These are phyloP conservation scores for Bedellia somnulentella DNA, from an alignment of 2,888 invertebrate genomes.

Conservation along the genomic window DNA sequence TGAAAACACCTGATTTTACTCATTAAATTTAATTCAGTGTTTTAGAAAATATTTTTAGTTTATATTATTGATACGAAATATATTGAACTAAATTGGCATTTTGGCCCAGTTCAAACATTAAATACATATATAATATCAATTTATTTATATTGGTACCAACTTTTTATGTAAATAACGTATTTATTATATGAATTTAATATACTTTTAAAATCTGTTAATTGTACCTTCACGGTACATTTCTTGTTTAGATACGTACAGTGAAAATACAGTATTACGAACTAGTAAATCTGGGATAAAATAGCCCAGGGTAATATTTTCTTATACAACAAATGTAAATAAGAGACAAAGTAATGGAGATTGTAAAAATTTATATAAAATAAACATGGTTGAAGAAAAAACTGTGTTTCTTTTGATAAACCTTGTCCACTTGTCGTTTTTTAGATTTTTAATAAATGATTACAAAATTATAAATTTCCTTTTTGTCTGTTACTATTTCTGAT, in stretches of 20 bases:
- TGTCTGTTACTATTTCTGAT: too few species aligned
- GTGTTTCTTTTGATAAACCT: too few species aligned
- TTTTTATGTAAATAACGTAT: conserved; percentile 19
- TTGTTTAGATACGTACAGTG: conserved; percentile 11
- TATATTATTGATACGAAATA: conserved; percentile 27
- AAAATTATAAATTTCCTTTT: too few species aligned
- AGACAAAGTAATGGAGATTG: too few species aligned
- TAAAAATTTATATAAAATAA: too few species aligned
- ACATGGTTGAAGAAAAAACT: too few species aligned
- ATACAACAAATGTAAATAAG: conserved; percentile 7
- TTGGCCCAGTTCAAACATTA: too few species aligned
- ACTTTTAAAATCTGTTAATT: conserved; percentile 12
- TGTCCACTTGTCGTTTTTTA: too few species aligned
- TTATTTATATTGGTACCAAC: conserved; percentile 13
- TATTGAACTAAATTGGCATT: too few species aligned
- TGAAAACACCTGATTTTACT: conserved; percentile 26
- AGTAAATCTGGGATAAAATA: conserved; percentile 48
- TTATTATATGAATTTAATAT: conserved; percentile 19
- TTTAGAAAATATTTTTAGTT: conserved; percentile 19
- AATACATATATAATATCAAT: too few species aligned
- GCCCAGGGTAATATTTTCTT: conserved; percentile 25
- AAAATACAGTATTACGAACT: conserved; percentile 22
- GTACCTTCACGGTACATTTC: conserved; percentile 18
- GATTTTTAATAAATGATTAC: too few species aligned
- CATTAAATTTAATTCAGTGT: too few species aligned